A percentile compares a stretch with the other conserved stretches of the same genome.
Conservation (phyloP, 2,888 invertebrate species). For the Drosophila fungiperda region DNA sequence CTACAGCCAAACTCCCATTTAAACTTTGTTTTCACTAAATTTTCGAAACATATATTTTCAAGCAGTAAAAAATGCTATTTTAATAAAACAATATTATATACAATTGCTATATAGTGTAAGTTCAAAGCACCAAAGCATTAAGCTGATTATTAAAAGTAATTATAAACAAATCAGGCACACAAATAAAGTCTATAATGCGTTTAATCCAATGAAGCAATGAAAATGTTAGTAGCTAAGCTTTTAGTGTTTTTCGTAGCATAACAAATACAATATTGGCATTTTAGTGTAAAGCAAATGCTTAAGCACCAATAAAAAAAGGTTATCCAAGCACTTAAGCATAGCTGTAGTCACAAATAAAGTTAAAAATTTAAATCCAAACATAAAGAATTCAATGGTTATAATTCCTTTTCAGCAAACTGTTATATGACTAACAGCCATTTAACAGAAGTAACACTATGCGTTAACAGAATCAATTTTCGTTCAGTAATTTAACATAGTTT, state of each 20-base stretch:
- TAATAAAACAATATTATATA: conserved; percentile 52
- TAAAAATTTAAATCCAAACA: conserved; percentile 33
- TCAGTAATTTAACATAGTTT: background rate
- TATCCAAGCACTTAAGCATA: conserved; percentile 65
- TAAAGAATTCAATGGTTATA: background rate
- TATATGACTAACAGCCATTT: too few species aligned
- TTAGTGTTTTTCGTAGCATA: conserved; percentile 39
- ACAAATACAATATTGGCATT: conserved; percentile 60
- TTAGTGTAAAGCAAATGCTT: conserved; percentile 44
- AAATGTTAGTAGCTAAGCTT: conserved; percentile 47
- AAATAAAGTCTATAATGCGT: conserved; percentile 42
- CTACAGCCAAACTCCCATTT: conserved; percentile 38
- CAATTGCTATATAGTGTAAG: conserved; percentile 60
- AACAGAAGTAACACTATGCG: background rate
- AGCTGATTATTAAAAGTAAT: conserved; percentile 61
- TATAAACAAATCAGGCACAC: conserved; percentile 50
- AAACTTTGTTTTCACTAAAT: conserved; percentile 25
- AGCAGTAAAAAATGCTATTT: conserved; percentile 35
- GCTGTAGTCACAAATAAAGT: conserved; percentile 71
- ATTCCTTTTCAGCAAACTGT: background rate
- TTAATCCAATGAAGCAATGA: conserved; percentile 65
- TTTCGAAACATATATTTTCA: conserved; percentile 49
- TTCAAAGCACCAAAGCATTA: conserved; percentile 59
- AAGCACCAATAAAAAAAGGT: conserved; percentile 39
- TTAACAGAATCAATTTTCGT: background rate